phyloP scores from a whole-genome alignment of 2,888 invertebrate genomes.

The Colostygia pectinataria region DNA sequence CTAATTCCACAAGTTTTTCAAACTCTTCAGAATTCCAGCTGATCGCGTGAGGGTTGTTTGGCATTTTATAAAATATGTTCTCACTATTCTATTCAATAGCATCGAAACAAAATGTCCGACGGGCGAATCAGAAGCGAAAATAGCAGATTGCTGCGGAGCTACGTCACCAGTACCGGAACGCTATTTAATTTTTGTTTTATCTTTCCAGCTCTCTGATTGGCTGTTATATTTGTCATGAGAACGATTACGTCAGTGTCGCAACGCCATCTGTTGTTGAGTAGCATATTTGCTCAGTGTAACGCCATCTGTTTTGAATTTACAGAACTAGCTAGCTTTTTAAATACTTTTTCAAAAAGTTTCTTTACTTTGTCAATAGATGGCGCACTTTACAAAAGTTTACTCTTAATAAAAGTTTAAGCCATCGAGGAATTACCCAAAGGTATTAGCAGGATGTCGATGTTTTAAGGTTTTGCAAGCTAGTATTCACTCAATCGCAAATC shows the following conservation, averaged over 20 bases:
- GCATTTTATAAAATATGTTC: conserved; percentile 54
- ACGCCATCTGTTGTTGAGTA: conserved; percentile 27
- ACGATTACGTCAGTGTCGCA: conserved; percentile 3
- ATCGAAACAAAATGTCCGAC: conserved; percentile 74
- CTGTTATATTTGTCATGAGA: conserved; percentile 15
- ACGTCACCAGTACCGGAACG: conserved; percentile 58
- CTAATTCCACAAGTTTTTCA: conserved; percentile 66
- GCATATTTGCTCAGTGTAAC: background rate
- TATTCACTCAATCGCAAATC: too few species aligned
- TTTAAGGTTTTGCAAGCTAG: too few species aligned
- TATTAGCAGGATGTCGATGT: too few species aligned
- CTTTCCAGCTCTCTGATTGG: conserved; percentile 53
- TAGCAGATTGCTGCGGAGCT: conserved; percentile 71
- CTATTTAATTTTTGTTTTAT: conserved; percentile 41
- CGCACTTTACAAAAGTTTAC: background rate
- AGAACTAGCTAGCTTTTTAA: background rate
- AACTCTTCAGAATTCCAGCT: conserved; percentile 72
- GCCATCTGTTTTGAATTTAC: conserved; percentile 2
- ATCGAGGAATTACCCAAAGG: too few species aligned
- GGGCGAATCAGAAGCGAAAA: conserved; percentile 71
- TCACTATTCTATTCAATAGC: conserved; percentile 40
- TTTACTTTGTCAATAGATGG: conserved; percentile 2
- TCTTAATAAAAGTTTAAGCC: too few species aligned
- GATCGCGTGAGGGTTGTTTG: conserved; percentile 60
- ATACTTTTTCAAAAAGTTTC: background rate